Evolutionary conservation across 2,113 vertebrate species (phyloP).

Genomic region (Setophaga kirtlandii): DNA sequence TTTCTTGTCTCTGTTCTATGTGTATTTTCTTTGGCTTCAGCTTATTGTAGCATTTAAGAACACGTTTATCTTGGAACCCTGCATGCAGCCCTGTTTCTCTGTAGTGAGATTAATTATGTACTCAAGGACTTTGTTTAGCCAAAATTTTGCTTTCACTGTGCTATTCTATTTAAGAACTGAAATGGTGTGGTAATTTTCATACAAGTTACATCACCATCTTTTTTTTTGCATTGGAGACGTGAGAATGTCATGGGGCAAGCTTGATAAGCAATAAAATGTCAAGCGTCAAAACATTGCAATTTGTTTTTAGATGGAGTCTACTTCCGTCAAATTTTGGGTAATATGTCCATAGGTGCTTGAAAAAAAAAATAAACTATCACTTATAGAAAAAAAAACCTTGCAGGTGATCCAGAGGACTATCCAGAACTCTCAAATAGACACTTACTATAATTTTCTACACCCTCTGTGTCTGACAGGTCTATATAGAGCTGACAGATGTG

Average conservation of each 20-base stretch:
- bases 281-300: background rate
- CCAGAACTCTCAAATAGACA: background rate
- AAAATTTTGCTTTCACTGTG: background rate
- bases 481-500: background rate
- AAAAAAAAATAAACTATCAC: background rate
- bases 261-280: background rate
- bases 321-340: background rate
- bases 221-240: background rate
- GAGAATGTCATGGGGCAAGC: background rate
- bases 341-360: accelerated
- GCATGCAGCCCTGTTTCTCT: background rate
- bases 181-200: background rate
- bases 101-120: background rate
- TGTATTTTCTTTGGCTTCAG: conserved; percentile 20
- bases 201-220: background rate
- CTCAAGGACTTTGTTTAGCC: background rate
- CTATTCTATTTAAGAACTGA: background rate
- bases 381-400: background rate
- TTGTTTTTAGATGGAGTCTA: background rate
- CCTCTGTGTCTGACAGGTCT: background rate
- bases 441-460: background rate
- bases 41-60: background rate
- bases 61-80: background rate
- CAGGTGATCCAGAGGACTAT: background rate
- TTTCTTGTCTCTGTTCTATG: background rate